Percentiles rank a stretch among this genome's conserved stretches.
Conservation (phyloP, 2,113 vertebrate genomes). For the Ivindomyrus marchei region DNA sequence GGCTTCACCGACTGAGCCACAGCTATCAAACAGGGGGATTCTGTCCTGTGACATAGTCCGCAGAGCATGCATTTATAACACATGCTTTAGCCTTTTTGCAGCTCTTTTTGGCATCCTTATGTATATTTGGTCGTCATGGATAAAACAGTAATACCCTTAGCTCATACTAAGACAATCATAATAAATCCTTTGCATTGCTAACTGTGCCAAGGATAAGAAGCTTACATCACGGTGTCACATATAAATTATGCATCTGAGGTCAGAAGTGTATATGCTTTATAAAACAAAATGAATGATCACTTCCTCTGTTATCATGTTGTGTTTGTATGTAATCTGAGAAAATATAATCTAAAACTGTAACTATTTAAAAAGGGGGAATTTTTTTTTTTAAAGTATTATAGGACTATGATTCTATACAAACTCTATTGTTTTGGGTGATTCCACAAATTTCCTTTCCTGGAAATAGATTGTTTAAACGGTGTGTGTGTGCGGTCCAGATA, state of each 20-base stretch:
- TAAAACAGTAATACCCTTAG: not conserved
- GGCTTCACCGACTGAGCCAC: not conserved
- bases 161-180: not conserved
- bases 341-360: not conserved
- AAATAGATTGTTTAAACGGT: not conserved
- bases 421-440: not conserved
- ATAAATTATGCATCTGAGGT: not conserved
- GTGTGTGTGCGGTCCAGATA: too few relatives aligned
- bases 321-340: not conserved
- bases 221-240: not conserved
- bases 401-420: not conserved
- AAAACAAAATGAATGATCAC: not conserved
- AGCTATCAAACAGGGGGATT: not conserved
- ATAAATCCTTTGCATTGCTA: not conserved
- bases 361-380: not conserved
- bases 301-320: not conserved
- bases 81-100: not conserved
- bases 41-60: not conserved
- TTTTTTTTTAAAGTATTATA: not conserved
- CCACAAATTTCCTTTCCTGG: not conserved
- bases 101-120: not conserved
- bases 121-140: not conserved
- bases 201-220: not conserved
- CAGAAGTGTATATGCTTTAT: not conserved
- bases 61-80: not conserved